phyloP scores from a whole-genome alignment of 2,888 invertebrate genomes.

The Andrena hattorfiana region DNA sequence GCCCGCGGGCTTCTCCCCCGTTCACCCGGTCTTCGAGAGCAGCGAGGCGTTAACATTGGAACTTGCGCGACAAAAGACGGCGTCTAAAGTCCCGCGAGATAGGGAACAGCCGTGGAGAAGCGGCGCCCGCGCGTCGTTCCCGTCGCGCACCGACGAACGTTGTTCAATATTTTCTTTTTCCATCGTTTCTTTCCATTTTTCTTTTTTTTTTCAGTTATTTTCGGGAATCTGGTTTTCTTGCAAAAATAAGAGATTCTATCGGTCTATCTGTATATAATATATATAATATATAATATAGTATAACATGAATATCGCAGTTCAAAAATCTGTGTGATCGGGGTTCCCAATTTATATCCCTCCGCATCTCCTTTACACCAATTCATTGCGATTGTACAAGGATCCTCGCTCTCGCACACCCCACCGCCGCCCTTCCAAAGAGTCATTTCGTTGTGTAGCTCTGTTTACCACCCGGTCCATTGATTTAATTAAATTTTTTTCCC shows the following conservation, averaged over 20 bases:
- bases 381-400: slow-evolving; percentile 24
- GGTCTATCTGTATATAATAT: slow-evolving; percentile 71
- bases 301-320: slow-evolving; percentile 69
- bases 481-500: slow-evolving; percentile 28
- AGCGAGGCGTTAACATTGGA: slow-evolving; percentile 9
- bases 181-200: slow-evolving; percentile 30
- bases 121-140: neutral
- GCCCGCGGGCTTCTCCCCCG: neutral
- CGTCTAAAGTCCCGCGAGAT: neutral
- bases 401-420: slow-evolving; percentile 10
- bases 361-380: slow-evolving; percentile 20
- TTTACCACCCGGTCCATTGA: slow-evolving; percentile 20
- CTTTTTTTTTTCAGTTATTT: slow-evolving; percentile 48
- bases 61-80: neutral
- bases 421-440: slow-evolving; percentile 7
- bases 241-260: slow-evolving; percentile 81
- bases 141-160: slow-evolving; percentile 37
- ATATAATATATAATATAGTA: slow-evolving; percentile 57
- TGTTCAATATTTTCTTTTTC: slow-evolving; percentile 32
- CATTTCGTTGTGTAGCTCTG: slow-evolving; percentile 46
- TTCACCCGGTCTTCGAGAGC: neutral
- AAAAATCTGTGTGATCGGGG: slow-evolving; percentile 58
- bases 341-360: slow-evolving; percentile 48
- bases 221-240: slow-evolving; percentile 74
- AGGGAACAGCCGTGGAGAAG: neutral